These are phyloP conservation scores for Clamator glandarius DNA, from an alignment of 2,797 vertebrate genomes.

Conservation along the genomic window DNA sequence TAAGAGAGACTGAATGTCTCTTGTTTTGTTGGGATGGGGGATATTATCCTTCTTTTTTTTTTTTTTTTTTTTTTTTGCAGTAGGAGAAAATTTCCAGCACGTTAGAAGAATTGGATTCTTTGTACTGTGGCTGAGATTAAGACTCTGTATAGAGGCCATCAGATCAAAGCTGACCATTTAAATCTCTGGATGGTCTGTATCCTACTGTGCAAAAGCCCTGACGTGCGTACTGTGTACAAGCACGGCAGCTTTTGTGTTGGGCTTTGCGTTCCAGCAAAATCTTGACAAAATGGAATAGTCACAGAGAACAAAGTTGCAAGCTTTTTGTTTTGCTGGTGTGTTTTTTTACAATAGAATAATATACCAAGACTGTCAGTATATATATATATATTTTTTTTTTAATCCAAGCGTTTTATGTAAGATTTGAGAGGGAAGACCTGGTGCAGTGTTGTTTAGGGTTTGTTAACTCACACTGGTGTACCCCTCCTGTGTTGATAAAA, in stretches of 20 bases:
- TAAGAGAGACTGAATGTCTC: not conserved
- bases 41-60: not conserved
- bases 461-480: not conserved
- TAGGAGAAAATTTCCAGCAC: not conserved
- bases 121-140: constrained; percentile 29
- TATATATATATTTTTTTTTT: not conserved
- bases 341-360: not conserved
- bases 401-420: not conserved
- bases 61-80: not conserved
- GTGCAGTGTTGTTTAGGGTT: not conserved
- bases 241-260: constrained; percentile 17
- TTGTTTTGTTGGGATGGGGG: not conserved
- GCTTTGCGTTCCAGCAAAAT: constrained; percentile 29
- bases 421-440: not conserved
- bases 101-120: constrained; percentile 23
- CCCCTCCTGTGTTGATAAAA: not conserved
- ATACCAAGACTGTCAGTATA: not conserved
- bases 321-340: too few relatives aligned
- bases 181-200: not conserved
- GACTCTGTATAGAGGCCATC: not conserved
- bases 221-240: not conserved
- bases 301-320: not conserved
- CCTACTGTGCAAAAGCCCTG: not conserved
- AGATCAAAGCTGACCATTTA: constrained; percentile 1
- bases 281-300: not conserved